Conservation (phyloP, 1,140 invertebrate genomes). For the Bombus waltoni region DNA sequence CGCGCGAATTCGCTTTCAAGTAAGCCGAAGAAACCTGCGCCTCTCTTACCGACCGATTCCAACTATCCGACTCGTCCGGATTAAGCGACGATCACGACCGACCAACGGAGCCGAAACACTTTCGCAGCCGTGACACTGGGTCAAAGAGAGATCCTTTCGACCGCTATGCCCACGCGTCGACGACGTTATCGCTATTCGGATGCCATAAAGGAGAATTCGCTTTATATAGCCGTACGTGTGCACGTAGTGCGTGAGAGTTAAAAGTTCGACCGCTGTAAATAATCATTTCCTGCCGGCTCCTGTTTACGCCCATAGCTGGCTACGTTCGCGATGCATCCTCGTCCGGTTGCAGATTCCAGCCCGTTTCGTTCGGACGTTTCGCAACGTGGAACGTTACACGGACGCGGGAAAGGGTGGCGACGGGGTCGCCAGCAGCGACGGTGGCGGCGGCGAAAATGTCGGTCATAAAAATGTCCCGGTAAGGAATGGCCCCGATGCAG, state of each 20-base stretch:
- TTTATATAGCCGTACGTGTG: background rate
- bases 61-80: background rate
- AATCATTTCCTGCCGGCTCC: constrained; percentile 64
- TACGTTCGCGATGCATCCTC: background rate
- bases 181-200: constrained; percentile 1
- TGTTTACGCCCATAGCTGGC: constrained; percentile 47
- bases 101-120: background rate
- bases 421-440: constrained; percentile 6
- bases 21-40: background rate
- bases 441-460: constrained; percentile 59
- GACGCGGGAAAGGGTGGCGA: constrained; percentile 18
- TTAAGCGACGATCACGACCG: background rate
- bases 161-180: background rate
- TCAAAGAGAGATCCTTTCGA: background rate
- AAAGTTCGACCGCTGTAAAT: constrained; percentile 56
- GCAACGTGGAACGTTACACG: no score
- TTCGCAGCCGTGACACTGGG: no score
- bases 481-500: constrained; percentile 61
- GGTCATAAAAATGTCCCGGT: constrained; percentile 71
- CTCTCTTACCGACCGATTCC: background rate
- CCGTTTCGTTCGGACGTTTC: constrained; percentile 1
- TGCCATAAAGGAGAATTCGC: background rate
- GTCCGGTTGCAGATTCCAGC: constrained; percentile 34
- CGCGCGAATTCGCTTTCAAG: constrained; percentile 2
- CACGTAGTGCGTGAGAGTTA: constrained; percentile 11